Evolutionary conservation across 2,113 vertebrate species (phyloP).

Genomic region (Syrrhaptes paradoxus): DNA sequence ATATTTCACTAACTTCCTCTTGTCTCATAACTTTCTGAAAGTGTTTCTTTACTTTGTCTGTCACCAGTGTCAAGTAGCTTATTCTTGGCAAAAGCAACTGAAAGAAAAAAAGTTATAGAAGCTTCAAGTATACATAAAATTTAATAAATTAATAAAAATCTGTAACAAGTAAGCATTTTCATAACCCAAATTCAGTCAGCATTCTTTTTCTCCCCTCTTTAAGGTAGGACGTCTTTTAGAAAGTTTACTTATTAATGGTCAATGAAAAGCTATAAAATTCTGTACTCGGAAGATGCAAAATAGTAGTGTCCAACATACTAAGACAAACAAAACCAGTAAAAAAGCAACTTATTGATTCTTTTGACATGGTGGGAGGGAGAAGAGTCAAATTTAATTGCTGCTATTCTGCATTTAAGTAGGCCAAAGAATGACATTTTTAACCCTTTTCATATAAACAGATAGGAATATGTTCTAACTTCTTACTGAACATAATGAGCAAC

Average conservation of each 20-base stretch:
- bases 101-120: conserved; percentile 41
- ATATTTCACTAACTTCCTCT: conserved; percentile 95
- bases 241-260: not conserved
- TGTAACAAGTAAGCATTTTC: not conserved
- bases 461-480: not conserved
- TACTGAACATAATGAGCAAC: not conserved
- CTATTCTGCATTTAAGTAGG: not conserved
- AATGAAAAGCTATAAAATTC: not conserved
- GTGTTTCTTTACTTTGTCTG: conserved; percentile 99
- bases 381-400: not conserved
- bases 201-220: not conserved
- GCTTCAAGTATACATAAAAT: conserved; percentile 6
- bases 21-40: conserved; percentile 94
- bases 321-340: not conserved
- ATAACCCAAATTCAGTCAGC: not conserved
- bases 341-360: not conserved
- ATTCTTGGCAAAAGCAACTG: conserved; percentile 95
- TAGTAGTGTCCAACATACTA: not conserved
- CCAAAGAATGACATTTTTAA: not conserved
- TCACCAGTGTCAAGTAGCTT: conserved; percentile 96
- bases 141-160: not conserved
- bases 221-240: not conserved
- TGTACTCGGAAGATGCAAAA: not conserved
- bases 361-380: not conserved
- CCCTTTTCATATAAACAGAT: not conserved